Evolutionary conservation across 2,113 vertebrate species (phyloP).

Genomic region (Vicugna pacos): DNA sequence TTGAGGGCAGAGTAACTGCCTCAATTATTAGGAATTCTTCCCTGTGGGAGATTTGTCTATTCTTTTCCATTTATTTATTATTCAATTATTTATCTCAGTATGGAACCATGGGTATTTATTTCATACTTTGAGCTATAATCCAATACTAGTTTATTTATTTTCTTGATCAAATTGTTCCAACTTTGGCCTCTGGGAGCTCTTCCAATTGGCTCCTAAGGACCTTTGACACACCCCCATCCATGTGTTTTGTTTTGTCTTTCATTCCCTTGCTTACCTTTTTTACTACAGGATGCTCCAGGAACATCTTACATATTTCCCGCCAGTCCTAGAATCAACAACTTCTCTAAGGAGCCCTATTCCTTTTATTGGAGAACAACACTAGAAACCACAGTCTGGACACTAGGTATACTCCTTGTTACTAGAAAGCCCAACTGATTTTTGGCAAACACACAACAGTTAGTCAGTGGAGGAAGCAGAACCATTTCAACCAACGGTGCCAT

Average conservation of each 20-base stretch:
- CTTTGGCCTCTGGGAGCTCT: background rate
- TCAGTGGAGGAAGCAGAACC: background rate
- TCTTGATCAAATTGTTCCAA: background rate
- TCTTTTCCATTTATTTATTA: background rate
- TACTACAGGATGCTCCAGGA: background rate
- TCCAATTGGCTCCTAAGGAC: background rate
- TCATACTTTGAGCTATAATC: background rate
- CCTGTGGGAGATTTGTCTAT: background rate
- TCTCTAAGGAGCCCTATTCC: conserved; percentile 15
- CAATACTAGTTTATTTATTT: conserved; percentile 5
- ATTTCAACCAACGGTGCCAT: background rate
- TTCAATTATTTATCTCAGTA: background rate
- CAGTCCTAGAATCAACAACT: background rate
- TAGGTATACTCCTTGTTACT: background rate
- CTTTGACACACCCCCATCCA: background rate
- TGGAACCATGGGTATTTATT: background rate
- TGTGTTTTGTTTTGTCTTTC: background rate
- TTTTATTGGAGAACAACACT: background rate
- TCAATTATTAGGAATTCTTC: conserved; percentile 22
- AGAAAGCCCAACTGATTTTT: background rate
- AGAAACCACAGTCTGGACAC: background rate
- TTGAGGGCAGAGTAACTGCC: background rate
- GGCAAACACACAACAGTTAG: background rate
- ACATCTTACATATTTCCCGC: background rate
- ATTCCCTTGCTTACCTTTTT: background rate